Evolutionary conservation across 2,113 vertebrate genomes (phyloP).

Genomic region (Campylomormyrus numenius): DNA sequence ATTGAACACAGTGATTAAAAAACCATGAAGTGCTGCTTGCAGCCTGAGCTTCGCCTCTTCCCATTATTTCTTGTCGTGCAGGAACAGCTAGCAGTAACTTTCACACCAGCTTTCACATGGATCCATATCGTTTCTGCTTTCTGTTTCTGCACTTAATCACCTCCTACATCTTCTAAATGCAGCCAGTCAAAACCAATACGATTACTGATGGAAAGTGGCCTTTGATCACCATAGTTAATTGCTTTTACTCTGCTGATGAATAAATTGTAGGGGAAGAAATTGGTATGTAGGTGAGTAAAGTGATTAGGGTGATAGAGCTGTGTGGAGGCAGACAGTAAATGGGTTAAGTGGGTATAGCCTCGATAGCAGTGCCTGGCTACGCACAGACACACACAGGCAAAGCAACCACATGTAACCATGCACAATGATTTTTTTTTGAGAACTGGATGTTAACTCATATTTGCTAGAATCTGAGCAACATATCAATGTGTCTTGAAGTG

Average conservation of each 20-base stretch:
- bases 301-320: background rate
- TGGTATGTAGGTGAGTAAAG: background rate
- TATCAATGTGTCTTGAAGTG: conserved; percentile 19
- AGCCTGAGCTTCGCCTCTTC: background rate
- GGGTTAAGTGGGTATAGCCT: background rate
- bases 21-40: background rate
- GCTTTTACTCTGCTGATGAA: background rate
- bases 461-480: conserved; percentile 17
- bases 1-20: background rate
- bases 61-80: background rate
- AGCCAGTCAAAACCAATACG: background rate
- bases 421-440: conserved; percentile 14
- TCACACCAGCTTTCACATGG: background rate
- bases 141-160: background rate
- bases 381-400: background rate
- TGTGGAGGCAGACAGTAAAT: conserved; percentile 5
- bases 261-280: background rate
- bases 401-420: conserved; percentile 13
- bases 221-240: background rate
- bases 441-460: background rate
- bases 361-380: background rate
- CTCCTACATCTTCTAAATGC: background rate
- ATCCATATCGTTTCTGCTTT: background rate
- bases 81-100: background rate
- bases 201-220: background rate